Percentiles rank a stretch among this genome's conserved stretches.
Conservation (phyloP, 2,113 vertebrate genomes). For the Pachyramphus minor region DNA sequence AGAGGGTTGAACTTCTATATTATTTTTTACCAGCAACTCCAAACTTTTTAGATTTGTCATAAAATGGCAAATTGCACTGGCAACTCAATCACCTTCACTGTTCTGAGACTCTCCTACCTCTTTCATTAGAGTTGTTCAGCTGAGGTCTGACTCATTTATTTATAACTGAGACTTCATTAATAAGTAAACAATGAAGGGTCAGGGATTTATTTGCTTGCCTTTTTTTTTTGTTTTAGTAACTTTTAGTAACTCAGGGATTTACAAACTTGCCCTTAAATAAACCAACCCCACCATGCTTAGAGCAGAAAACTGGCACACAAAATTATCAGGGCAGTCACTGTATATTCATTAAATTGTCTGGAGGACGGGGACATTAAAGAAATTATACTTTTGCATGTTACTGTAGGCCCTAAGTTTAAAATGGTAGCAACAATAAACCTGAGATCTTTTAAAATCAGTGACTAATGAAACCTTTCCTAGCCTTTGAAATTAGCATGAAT, state of each 20-base stretch:
- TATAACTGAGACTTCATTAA: background rate
- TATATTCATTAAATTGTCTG: background rate
- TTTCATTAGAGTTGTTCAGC: background rate
- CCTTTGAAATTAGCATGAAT: background rate
- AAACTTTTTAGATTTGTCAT: background rate
- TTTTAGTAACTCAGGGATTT: background rate
- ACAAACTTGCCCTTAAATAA: background rate
- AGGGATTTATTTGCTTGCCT: background rate
- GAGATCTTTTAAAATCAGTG: background rate
- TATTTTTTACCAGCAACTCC: slow-evolving; percentile 56
- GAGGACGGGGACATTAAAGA: background rate
- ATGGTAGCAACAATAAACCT: background rate
- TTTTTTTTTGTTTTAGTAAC: background rate
- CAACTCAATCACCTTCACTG: background rate
- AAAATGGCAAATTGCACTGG: background rate
- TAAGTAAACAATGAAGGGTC: background rate
- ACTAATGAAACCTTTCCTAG: background rate
- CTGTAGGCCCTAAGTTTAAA: background rate
- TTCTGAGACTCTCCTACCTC: background rate
- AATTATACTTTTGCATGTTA: background rate
- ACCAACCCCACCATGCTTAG: background rate
- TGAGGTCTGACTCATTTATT: slow-evolving; percentile 11
- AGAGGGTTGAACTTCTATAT: slow-evolving; percentile 62
- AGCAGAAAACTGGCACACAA: background rate
- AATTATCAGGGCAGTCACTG: background rate